Percentiles rank a stretch among this genome's conserved stretches.
Evolutionary conservation across 1,140 invertebrate species (phyloP).

Genomic region (Oscheius sp.): DNA sequence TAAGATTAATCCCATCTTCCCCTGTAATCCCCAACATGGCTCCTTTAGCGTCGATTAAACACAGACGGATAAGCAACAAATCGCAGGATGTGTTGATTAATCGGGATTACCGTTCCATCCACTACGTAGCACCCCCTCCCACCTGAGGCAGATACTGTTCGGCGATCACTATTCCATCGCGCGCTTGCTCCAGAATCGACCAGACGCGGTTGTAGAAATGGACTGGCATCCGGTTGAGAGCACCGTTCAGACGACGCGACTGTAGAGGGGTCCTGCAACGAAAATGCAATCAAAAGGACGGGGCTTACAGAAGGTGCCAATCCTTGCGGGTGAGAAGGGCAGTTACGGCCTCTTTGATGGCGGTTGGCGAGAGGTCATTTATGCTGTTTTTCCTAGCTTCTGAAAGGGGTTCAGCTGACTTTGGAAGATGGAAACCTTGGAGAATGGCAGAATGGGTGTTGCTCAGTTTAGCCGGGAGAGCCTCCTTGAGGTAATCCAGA

Average conservation of each 20-base stretch:
- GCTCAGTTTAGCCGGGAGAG: not conserved
- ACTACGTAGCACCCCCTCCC: no score
- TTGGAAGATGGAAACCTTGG: not conserved
- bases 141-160: slow-evolving; percentile 75
- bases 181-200: slow-evolving; percentile 82
- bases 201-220: slow-evolving; percentile 93
- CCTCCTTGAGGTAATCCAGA: slow-evolving; percentile 40
- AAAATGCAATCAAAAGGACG: not conserved
- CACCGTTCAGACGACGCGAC: slow-evolving; percentile 85
- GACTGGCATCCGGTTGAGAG: slow-evolving; percentile 85
- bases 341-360: slow-evolving; percentile 52
- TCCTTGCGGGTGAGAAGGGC: slow-evolving; percentile 52
- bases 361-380: slow-evolving; percentile 60
- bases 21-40: no score
- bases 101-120: no score
- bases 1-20: no score
- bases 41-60: no score
- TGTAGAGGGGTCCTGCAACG: slow-evolving; percentile 67
- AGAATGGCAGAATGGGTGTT: not conserved
- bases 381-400: slow-evolving; percentile 39
- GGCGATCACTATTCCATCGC: slow-evolving; percentile 78
- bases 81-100: no score
- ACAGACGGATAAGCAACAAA: no score
- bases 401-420: slow-evolving; percentile 28
- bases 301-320: slow-evolving; percentile 59